Conservation (phyloP, 1,140 invertebrate species). For the Magallana angulata region DNA sequence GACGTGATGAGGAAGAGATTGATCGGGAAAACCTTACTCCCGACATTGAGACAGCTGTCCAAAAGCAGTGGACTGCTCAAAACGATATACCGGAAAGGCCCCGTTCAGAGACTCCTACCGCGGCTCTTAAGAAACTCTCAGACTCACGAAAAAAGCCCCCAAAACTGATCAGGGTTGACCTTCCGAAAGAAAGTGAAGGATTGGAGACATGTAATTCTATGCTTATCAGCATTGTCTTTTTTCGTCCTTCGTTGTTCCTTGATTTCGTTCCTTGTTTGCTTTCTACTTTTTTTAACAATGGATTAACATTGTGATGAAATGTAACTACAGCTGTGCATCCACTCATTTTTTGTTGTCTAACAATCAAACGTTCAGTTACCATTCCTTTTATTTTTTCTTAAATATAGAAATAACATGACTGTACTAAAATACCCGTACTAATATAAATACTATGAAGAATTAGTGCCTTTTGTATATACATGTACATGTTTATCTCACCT, state of each 20-base stretch:
- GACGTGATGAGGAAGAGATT: slow-evolving; percentile 27
- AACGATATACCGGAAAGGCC: slow-evolving; percentile 40
- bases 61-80: slow-evolving; percentile 35
- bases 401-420: too few species aligned
- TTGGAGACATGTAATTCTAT: slow-evolving; percentile 41
- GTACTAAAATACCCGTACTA: too few species aligned
- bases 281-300: too few species aligned
- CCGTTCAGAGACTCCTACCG: slow-evolving; percentile 39
- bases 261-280: neutral
- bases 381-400: too few species aligned
- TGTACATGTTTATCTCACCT: too few species aligned
- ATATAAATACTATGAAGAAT: too few species aligned
- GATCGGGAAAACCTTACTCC: slow-evolving; percentile 22
- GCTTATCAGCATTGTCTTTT: neutral
- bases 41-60: slow-evolving; percentile 47
- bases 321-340: too few species aligned
- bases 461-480: too few species aligned
- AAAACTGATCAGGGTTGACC: slow-evolving; percentile 45
- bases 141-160: slow-evolving; percentile 46
- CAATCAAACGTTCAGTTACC: too few species aligned
- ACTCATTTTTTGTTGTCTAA: too few species aligned
- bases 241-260: neutral
- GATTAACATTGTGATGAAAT: too few species aligned
- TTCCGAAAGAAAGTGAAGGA: slow-evolving; percentile 53
- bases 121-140: slow-evolving; percentile 44